A percentile compares a stretch with the other conserved stretches of the same genome.
Conservation (phyloP, 2,113 vertebrate genomes). For the Ellobius talpinus region DNA sequence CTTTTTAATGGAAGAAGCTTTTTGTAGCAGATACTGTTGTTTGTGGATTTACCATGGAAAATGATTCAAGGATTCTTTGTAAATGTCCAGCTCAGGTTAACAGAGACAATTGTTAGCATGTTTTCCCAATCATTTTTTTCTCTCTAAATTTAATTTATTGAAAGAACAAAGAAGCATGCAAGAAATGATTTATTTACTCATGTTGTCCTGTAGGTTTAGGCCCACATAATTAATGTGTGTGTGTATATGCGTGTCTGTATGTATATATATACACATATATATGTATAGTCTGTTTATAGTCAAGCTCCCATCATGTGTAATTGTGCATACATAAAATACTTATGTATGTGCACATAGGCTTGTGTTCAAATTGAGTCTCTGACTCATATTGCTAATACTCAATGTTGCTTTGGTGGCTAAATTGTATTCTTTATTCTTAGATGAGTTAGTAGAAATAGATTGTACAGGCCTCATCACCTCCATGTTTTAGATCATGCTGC, state of each 20-base stretch:
- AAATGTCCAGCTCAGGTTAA: not conserved
- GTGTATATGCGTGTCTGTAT: too few species aligned
- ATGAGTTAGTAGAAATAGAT: slow-evolving; percentile 37
- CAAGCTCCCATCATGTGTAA: not conserved
- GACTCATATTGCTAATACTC: not conserved
- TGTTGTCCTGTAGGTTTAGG: not conserved
- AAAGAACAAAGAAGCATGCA: slow-evolving; percentile 16
- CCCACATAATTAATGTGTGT: not conserved
- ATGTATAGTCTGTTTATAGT: not conserved
- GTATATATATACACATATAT: too few species aligned
- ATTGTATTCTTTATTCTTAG: slow-evolving; percentile 37
- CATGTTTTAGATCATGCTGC: not conserved
- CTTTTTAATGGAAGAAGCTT: slow-evolving; percentile 42
- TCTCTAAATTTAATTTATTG: slow-evolving; percentile 26
- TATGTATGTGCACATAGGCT: not conserved
- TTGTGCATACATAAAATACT: not conserved
- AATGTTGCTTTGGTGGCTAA: slow-evolving; percentile 23
- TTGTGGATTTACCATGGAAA: slow-evolving; percentile 60
- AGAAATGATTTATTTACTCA: slow-evolving; percentile 27
- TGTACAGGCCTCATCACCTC: not conserved
- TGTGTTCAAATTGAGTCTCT: not conserved
- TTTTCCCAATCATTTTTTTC: slow-evolving; percentile 23
- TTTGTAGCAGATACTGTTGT: not conserved
- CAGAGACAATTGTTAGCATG: slow-evolving; percentile 33
- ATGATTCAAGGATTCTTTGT: slow-evolving; percentile 9